phyloP scores from a whole-genome alignment of 2,113 vertebrate genomes.

The Pedetes capensis region DNA sequence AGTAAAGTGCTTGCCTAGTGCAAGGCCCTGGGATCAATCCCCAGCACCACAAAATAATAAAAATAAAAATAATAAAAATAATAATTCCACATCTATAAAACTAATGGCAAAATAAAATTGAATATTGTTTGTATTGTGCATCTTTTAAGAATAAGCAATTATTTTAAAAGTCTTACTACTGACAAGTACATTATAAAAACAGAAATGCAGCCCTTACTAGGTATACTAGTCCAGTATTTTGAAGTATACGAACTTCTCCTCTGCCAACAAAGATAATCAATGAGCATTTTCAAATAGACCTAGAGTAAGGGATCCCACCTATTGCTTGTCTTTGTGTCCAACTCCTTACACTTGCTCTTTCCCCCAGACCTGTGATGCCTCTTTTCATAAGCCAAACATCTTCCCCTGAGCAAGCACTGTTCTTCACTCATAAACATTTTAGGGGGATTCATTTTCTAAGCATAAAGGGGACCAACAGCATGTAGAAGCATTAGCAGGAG shows the following conservation, averaged over 20 bases:
- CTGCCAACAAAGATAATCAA: not conserved
- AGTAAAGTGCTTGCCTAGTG: too few relatives aligned
- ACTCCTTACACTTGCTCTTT: not conserved
- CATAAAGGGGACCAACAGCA: not conserved
- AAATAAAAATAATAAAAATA: too few relatives aligned
- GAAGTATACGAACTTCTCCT: slow-evolving; percentile 5
- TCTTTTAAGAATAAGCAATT: slow-evolving; percentile 26
- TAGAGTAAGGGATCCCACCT: not conserved
- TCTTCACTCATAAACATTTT: not conserved
- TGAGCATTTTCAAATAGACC: not conserved
- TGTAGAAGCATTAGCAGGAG: not conserved
- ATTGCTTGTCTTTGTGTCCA: not conserved
- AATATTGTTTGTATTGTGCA: slow-evolving; percentile 23
- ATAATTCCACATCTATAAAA: not conserved
- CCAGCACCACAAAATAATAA: too few relatives aligned
- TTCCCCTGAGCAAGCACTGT: not conserved
- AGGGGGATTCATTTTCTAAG: not conserved
- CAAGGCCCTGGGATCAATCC: too few relatives aligned
- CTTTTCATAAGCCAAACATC: not conserved
- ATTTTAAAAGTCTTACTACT: not conserved
- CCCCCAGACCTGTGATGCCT: not conserved
- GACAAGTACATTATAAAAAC: not conserved
- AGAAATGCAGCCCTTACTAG: not conserved
- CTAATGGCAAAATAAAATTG: slow-evolving; percentile 16
- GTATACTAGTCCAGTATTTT: too few relatives aligned